Conservation (phyloP, 2,888 invertebrate genomes). For the Meghimatium bilineatum region DNA sequence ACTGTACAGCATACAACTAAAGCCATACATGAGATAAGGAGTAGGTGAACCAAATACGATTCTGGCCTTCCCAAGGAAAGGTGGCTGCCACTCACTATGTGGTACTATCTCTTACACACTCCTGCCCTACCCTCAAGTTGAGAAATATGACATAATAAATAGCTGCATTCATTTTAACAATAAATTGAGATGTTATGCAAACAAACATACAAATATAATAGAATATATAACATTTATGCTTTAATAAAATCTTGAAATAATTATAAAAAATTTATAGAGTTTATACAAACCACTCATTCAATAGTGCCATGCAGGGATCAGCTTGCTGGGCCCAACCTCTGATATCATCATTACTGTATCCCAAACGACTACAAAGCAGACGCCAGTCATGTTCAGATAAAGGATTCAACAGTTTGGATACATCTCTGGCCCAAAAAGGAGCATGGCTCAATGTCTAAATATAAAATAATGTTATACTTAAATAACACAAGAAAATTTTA, state of each 20-base stretch:
- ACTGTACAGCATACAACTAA: no score
- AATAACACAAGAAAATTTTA: not conserved
- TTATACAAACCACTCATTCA: constrained; percentile 72
- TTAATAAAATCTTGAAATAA: not conserved
- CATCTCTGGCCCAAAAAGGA: constrained; percentile 73
- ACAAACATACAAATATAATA: no score
- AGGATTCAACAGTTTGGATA: constrained; percentile 71
- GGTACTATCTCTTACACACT: no score
- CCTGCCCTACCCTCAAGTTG: no score
- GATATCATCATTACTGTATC: constrained; percentile 73
- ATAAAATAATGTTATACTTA: not conserved
- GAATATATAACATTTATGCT: no score
- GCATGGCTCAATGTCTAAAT: constrained; percentile 73
- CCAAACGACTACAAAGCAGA: constrained; percentile 71
- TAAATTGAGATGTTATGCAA: no score
- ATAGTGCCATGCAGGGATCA: constrained; percentile 74
- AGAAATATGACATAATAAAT: no score
- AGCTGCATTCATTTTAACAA: no score
- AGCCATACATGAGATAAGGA: no score
- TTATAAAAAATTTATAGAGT: not conserved
- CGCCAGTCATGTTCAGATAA: constrained; percentile 72
- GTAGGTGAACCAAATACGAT: no score
- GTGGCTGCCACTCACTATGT: no score
- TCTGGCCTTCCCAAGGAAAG: no score
- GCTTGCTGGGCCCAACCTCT: constrained; percentile 71